phyloP scores from a whole-genome alignment of 2,797 vertebrate species.

The Pseudochaenichthys georgianus region DNA sequence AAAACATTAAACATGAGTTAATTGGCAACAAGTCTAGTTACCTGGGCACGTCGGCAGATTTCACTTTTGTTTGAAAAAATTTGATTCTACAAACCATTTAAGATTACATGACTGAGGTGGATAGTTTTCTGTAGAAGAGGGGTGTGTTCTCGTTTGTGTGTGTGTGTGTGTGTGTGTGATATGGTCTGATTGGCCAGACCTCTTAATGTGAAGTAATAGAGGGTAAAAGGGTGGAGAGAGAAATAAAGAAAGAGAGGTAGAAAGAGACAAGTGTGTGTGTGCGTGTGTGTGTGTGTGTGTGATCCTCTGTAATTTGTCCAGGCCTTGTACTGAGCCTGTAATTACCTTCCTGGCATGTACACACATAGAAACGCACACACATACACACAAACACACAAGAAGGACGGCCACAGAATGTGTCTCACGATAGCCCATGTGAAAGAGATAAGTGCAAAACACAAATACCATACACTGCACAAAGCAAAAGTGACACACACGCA shows the following conservation, averaged over 20 bases:
- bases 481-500: conserved; percentile 53
- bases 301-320: conserved; percentile 80
- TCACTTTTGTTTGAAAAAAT: conserved; percentile 36
- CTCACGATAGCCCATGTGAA: conserved; percentile 61
- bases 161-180: conserved; percentile 39
- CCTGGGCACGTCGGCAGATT: background rate
- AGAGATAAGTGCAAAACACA: conserved; percentile 54
- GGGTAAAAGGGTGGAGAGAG: conserved; percentile 63
- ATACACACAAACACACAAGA: conserved; percentile 27
- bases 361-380: conserved; percentile 33
- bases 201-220: conserved; percentile 54
- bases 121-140: conserved; percentile 31
- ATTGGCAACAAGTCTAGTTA: background rate
- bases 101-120: conserved; percentile 8
- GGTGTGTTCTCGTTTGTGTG: conserved; percentile 17
- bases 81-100: conserved; percentile 24
- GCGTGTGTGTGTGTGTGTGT: conserved; percentile 48
- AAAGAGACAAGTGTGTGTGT: conserved; percentile 16
- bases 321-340: conserved; percentile 73
- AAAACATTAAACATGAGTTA: background rate
- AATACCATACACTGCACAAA: conserved; percentile 42
- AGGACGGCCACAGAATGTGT: conserved; percentile 50
- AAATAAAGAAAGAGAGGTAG: conserved; percentile 39
- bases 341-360: conserved; percentile 63
- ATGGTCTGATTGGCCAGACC: conserved; percentile 51